phyloP scores from a whole-genome alignment of 2,797 vertebrate species.

The Euthynnus affinis region DNA sequence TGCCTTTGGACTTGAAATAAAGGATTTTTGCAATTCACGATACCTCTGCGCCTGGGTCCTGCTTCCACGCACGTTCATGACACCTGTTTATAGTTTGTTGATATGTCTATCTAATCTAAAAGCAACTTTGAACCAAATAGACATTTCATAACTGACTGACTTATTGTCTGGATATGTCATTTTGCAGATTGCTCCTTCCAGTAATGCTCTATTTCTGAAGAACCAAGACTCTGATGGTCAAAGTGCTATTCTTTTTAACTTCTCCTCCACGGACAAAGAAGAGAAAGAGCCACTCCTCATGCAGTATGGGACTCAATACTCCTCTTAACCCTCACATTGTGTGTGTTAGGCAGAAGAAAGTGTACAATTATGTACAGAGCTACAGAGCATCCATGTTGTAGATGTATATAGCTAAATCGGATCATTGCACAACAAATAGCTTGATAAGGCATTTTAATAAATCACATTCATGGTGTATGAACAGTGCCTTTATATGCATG shows the following conservation, averaged over 20 bases:
- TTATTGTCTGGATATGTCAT: background rate
- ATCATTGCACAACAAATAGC: background rate
- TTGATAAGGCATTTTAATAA: background rate
- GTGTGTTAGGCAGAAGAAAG: background rate
- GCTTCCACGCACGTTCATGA: too few species aligned
- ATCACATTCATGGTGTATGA: background rate
- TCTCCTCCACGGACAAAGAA: conserved; percentile 37
- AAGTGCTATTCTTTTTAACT: conserved; percentile 51
- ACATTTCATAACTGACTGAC: background rate
- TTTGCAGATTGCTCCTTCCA: conserved; percentile 63
- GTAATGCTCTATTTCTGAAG: conserved; percentile 72
- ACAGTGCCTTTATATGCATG: background rate
- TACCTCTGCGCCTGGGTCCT: too few species aligned
- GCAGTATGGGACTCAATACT: conserved; percentile 49
- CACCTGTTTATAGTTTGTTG: background rate
- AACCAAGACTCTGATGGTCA: conserved; percentile 41
- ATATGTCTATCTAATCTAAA: background rate
- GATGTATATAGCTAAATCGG: conserved; percentile 14
- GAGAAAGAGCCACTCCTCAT: conserved; percentile 70
- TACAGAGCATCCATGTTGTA: background rate
- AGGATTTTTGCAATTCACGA: too few species aligned
- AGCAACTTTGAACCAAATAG: background rate
- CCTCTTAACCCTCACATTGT: conserved; percentile 17
- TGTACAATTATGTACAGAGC: background rate
- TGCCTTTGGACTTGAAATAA: too few species aligned